A percentile compares a stretch with the other conserved stretches of the same genome.
Evolutionary conservation across 2,113 vertebrate species (phyloP).

Genomic region (Pluvianellus socialis): DNA sequence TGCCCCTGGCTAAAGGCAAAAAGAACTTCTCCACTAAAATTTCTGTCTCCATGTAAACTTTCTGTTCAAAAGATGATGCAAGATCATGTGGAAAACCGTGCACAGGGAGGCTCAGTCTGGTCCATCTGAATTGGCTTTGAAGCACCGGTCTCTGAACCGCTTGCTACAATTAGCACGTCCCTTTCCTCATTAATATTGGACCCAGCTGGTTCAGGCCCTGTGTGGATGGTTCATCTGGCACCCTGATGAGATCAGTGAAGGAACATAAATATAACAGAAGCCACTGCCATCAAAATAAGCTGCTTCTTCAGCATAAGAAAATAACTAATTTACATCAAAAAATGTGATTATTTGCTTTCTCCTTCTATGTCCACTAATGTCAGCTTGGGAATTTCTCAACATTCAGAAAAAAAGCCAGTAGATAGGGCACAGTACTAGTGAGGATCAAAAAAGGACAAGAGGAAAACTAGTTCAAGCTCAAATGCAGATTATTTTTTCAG

Average conservation of each 20-base stretch:
- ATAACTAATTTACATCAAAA: neutral
- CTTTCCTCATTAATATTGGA: constrained; percentile 32
- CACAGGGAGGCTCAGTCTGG: neutral
- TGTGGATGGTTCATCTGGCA: neutral
- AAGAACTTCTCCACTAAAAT: neutral
- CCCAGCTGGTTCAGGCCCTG: constrained; percentile 2
- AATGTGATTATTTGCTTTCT: neutral
- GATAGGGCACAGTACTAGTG: neutral
- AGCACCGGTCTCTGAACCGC: neutral
- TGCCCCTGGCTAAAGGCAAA: neutral
- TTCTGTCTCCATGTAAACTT: neutral
- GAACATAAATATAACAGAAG: constrained; percentile 1
- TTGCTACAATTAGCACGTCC: constrained; percentile 17
- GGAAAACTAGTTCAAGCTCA: neutral
- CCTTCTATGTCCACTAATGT: neutral
- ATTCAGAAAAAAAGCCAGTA: neutral
- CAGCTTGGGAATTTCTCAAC: neutral
- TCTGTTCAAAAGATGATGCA: neutral
- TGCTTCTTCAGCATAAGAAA: neutral
- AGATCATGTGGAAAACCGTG: neutral
- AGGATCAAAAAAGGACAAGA: neutral
- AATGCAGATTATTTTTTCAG: neutral
- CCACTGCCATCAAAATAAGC: neutral
- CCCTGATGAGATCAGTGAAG: constrained; percentile 23
- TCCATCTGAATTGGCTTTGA: neutral